Evolutionary conservation across 2,113 vertebrate species (phyloP), one percentile per base, ranked within the genome.

Genomic region (Leucosticte australis): DNA sequence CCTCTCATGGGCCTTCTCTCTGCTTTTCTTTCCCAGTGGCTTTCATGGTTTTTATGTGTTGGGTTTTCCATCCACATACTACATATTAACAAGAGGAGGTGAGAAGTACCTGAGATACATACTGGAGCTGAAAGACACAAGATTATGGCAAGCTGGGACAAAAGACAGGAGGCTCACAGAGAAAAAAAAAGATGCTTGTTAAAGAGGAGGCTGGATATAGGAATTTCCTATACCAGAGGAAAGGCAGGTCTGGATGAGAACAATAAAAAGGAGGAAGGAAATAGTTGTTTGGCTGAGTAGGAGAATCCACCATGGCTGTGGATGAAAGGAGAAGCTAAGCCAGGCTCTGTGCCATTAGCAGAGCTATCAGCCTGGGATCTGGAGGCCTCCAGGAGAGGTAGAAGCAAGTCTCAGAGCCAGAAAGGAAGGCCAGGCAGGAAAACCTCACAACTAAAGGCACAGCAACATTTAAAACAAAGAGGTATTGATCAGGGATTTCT

Each of bases 241-340:
- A 96, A 96, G 80, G 92, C 88, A 92, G 33, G 57, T 84, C 92
- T 91, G 76, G 62, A 64, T 92, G 62, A 95, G 69, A 97, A 97
- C 94, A 96, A 94, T 85, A 76, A 79, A 87, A 81, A 89, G 65
- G 73, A 89, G 92, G 95, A 97, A 96, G 96, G 91, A 96, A 97
- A 69, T 9, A 16, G 12, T 60, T 93, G 80, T 92, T 94, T 92
- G 91, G 77, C 73, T 2, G 28, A 96, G 41, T 27, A 33, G 73
- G 69, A 95, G 74, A 92, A 75, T 7, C 44, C 57, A 39, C 65
- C 0, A 2, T 42, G 49, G 65, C 77, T 87, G 69, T 0, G 12
- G 87, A 89, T 91, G 71, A 95, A 91, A 95, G 87, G 15, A 76
- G 52, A 78, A 69, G 89, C 56, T 46, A 41, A 76, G 77, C 46